Evolutionary conservation across 2,888 invertebrate species (phyloP).

Genomic region (Shargacucullia verbasci): DNA sequence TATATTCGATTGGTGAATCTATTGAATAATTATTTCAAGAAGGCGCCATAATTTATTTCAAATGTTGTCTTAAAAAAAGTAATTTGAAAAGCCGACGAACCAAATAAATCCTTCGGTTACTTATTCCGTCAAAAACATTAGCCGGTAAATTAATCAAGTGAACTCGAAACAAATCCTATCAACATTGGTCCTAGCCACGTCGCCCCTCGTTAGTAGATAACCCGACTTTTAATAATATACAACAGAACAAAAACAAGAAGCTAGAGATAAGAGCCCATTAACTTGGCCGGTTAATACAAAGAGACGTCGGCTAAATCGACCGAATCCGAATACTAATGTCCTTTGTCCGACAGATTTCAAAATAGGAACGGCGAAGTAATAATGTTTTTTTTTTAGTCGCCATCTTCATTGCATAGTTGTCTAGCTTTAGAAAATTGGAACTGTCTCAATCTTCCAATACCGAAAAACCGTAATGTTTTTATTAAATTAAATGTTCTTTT

Average conservation of each 20-base stretch:
- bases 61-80: slow-evolving; percentile 21
- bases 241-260: slow-evolving; percentile 77
- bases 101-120: slow-evolving; percentile 22
- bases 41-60: slow-evolving; percentile 27
- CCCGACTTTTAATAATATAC: slow-evolving; percentile 78
- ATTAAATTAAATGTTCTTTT: too few species aligned
- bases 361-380: slow-evolving; percentile 45
- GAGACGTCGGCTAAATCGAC: slow-evolving; percentile 77
- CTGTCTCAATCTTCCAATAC: too few species aligned
- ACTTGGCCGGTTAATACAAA: slow-evolving; percentile 80
- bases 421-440: not conserved
- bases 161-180: slow-evolving; percentile 59
- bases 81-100: slow-evolving; percentile 2
- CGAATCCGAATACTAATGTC: slow-evolving; percentile 59
- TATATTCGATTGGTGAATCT: slow-evolving; percentile 8
- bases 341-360: slow-evolving; percentile 48
- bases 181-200: slow-evolving; percentile 60
- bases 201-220: slow-evolving; percentile 75
- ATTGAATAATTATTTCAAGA: slow-evolving; percentile 19
- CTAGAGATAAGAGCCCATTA: slow-evolving; percentile 80
- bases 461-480: too few species aligned
- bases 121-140: slow-evolving; percentile 55
- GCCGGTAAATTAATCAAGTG: slow-evolving; percentile 61
- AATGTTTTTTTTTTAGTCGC: slow-evolving; percentile 21
- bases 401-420: slow-evolving; percentile 9